Conservation (phyloP, 1,140 invertebrate species). For the Ceratosolen solmsi region DNA sequence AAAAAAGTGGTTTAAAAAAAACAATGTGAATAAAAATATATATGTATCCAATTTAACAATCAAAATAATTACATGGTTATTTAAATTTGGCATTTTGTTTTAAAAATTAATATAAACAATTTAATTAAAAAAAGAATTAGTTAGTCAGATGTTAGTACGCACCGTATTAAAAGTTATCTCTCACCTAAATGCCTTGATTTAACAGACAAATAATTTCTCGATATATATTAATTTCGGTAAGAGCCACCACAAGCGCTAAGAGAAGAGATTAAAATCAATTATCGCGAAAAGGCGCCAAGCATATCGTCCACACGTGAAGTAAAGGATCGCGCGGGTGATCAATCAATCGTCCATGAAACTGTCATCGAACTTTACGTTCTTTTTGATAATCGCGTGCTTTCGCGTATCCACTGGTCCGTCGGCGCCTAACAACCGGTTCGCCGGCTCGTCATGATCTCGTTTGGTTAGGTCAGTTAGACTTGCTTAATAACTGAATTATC, state of each 20-base stretch:
- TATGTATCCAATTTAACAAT: neutral
- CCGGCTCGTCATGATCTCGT: constrained; percentile 5
- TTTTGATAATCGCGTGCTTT: constrained; percentile 13
- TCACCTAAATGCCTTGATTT: neutral
- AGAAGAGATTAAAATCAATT: constrained; percentile 31
- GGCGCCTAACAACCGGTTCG: constrained; percentile 62
- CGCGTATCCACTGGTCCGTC: neutral
- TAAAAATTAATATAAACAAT: neutral
- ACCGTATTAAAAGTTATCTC: neutral
- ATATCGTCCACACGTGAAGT: no score
- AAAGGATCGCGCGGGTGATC: neutral
- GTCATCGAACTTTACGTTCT: neutral
- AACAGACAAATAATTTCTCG: neutral
- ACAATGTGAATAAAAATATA: no score
- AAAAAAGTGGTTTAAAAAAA: neutral
- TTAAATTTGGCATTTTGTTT: no score
- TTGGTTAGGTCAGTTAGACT: constrained; percentile 66
- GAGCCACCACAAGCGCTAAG: no score
- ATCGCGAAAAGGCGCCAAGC: neutral
- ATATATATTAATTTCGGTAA: neutral
- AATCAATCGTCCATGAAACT: constrained; percentile 10
- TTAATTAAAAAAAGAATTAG: no score
- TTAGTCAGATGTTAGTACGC: neutral
- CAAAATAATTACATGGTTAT: neutral
- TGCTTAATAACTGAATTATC: constrained; percentile 65